Evolutionary conservation across 1,140 invertebrate genomes (phyloP).

Genomic region (Drosophila littoralis): DNA sequence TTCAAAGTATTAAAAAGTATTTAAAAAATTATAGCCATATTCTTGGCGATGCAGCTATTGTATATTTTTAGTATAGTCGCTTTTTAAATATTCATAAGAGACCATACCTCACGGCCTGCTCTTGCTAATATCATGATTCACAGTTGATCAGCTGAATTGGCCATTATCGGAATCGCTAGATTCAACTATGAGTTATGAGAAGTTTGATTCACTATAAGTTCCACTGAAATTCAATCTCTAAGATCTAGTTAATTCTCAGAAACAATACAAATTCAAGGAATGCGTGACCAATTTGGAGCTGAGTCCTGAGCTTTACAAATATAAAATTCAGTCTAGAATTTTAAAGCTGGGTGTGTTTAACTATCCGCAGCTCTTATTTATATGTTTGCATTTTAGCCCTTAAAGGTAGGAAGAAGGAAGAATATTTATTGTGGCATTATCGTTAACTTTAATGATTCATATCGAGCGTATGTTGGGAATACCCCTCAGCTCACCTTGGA

Average conservation of each 20-base stretch:
- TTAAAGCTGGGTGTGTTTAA: background rate
- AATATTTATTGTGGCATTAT: background rate
- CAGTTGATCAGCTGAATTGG: background rate
- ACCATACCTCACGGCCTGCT: no score
- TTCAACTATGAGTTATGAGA: background rate
- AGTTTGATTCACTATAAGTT: conserved; percentile 6
- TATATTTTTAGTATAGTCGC: no score
- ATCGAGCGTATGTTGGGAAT: background rate
- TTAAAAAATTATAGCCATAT: no score
- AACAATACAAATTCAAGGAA: background rate
- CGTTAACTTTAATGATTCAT: conserved; percentile 20
- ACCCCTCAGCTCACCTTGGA: background rate
- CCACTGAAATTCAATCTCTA: background rate
- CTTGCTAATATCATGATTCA: background rate
- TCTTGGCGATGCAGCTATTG: no score
- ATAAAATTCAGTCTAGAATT: background rate
- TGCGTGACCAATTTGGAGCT: background rate
- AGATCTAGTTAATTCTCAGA: background rate
- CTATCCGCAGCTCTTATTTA: conserved; percentile 1
- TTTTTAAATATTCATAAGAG: no score
- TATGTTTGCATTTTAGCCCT: conserved; percentile 10
- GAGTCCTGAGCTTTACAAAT: background rate
- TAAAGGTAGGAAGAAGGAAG: background rate
- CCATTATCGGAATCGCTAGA: background rate
- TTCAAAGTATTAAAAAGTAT: no score